Evolutionary conservation across 2,888 invertebrate genomes (phyloP).

Genomic region (Calliphora vomitoria): DNA sequence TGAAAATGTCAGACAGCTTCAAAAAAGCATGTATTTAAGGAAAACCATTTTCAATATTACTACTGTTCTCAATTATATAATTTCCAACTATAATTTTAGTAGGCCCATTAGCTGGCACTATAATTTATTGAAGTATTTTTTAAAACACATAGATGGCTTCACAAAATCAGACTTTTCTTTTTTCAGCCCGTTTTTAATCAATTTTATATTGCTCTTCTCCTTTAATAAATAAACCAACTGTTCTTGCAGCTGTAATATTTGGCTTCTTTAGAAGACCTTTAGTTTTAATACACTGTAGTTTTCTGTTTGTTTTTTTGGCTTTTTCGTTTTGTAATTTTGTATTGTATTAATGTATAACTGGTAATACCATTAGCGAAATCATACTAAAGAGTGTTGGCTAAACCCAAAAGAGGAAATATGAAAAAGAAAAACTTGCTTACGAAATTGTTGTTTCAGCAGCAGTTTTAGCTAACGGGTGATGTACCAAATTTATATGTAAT

Average conservation of each 20-base stretch:
- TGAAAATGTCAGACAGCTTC: too few species aligned
- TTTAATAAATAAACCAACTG: conserved; percentile 1
- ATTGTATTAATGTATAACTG: conserved; percentile 13
- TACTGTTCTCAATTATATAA: too few species aligned
- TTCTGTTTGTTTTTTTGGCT: neutral
- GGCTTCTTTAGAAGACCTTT: conserved; percentile 37
- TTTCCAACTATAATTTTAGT: too few species aligned
- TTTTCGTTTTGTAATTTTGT: conserved; percentile 8
- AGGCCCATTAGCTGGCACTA: too few species aligned
- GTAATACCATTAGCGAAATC: conserved; percentile 58
- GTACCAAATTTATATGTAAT: too few species aligned
- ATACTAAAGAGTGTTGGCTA: conserved; percentile 26
- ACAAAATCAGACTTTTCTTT: neutral
- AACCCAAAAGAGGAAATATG: neutral
- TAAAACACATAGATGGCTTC: too few species aligned
- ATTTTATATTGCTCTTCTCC: neutral
- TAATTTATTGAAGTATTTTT: too few species aligned
- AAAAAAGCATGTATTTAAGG: too few species aligned
- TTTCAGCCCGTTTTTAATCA: too few species aligned
- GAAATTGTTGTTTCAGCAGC: neutral
- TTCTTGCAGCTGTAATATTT: neutral
- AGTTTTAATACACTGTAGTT: conserved; percentile 26
- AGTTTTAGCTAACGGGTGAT: neutral
- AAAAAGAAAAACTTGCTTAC: neutral
- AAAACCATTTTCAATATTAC: too few species aligned